phyloP scores from a whole-genome alignment of 2,113 vertebrate species.

The Solea solea region DNA sequence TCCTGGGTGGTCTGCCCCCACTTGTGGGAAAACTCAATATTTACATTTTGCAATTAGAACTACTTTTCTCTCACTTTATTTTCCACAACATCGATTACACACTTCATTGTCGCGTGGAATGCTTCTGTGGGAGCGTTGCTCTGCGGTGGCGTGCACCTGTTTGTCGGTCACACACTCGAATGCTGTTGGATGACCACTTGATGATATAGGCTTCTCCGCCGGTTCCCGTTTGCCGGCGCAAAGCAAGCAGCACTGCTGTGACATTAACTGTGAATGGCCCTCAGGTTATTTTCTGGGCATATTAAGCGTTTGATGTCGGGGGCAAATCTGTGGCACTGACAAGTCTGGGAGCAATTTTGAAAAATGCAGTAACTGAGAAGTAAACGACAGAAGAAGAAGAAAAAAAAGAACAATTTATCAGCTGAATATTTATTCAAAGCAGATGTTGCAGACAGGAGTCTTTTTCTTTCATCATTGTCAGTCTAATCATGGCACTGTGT shows the following conservation, averaged over 20 bases:
- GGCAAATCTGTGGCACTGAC: conserved; percentile 35
- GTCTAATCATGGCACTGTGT: conserved; percentile 63
- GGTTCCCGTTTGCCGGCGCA: conserved; percentile 44
- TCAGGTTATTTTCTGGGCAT: conserved; percentile 34
- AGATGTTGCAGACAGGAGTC: conserved; percentile 63
- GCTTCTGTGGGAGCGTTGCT: conserved; percentile 37
- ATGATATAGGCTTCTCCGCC: conserved; percentile 23
- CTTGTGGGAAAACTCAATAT: conserved; percentile 90
- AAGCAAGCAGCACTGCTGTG: conserved; percentile 23
- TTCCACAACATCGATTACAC: conserved; percentile 80
- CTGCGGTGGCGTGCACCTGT: conserved; percentile 78
- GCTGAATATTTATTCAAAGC: conserved; percentile 70
- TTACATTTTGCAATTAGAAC: conserved; percentile 89
- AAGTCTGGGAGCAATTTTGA: conserved; percentile 30
- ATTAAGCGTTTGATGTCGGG: conserved; percentile 36
- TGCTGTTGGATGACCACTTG: conserved; percentile 33
- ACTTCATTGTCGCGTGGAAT: conserved; percentile 67
- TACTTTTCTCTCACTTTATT: conserved; percentile 84
- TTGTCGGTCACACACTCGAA: conserved; percentile 59
- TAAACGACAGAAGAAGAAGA: conserved; percentile 30
- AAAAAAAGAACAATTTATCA: conserved; percentile 58
- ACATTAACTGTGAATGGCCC: conserved; percentile 22
- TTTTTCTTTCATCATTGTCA: conserved; percentile 67
- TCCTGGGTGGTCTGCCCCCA: conserved; percentile 86
- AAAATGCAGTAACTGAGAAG: conserved; percentile 29